Evolutionary conservation across 2,113 vertebrate species (phyloP).

Genomic region (Chamaea fasciata): DNA sequence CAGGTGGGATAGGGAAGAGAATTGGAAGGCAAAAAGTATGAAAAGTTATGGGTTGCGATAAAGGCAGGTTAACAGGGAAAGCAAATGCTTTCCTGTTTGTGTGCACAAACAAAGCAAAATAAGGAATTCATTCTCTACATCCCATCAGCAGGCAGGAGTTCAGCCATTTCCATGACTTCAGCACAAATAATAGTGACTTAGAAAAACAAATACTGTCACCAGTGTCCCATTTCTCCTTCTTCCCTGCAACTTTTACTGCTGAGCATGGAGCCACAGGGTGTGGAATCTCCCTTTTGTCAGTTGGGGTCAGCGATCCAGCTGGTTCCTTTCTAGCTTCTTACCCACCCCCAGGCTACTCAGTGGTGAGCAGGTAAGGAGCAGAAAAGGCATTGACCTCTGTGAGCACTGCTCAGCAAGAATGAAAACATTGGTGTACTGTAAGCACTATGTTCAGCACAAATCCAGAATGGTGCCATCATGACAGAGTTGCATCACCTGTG

Average conservation of each 20-base stretch:
- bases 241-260: not conserved
- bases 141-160: not conserved
- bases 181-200: not conserved
- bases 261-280: not conserved
- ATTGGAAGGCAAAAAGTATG: not conserved
- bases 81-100: not conserved
- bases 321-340: not conserved
- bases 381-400: not conserved
- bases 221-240: not conserved
- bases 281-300: not conserved
- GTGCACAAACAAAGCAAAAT: not conserved
- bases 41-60: not conserved
- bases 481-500: not conserved
- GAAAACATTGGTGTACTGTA: not conserved
- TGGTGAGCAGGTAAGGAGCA: not conserved
- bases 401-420: not conserved
- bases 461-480: not conserved
- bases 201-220: not conserved
- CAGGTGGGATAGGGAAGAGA: not conserved
- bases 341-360: not conserved
- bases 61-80: not conserved
- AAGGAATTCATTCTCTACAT: not conserved
- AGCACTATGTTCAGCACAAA: not conserved
- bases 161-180: not conserved
- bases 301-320: not conserved